These are phyloP conservation scores for Drosophila parabipectinata DNA, from an alignment of 1,140 invertebrate genomes.

Conservation along the genomic window DNA sequence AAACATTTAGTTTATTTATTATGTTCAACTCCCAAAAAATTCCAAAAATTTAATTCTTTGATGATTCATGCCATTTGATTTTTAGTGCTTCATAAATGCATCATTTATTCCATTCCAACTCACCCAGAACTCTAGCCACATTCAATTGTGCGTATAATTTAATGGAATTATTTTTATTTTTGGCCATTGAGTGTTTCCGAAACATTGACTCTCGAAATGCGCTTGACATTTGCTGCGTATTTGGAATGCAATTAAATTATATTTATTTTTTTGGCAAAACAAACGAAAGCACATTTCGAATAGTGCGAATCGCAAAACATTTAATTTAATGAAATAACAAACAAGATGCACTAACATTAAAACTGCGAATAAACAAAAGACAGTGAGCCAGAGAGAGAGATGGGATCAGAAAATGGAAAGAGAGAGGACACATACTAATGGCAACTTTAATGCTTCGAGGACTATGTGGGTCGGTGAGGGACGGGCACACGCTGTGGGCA, in stretches of 20 bases:
- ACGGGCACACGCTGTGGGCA: constrained; percentile 46
- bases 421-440: constrained; percentile 54
- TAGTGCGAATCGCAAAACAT: constrained; percentile 57
- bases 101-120: not conserved
- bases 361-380: constrained; percentile 46
- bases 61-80: not conserved
- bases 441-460: constrained; percentile 74
- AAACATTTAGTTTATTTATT: not conserved
- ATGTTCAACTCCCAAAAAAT: no score
- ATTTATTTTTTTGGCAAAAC: constrained; percentile 56
- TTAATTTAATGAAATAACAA: constrained; percentile 82
- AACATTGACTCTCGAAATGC: constrained; percentile 55
- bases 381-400: constrained; percentile 24
- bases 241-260: constrained; percentile 69
- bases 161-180: constrained; percentile 10
- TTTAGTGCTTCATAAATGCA: not conserved
- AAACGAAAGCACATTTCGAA: constrained; percentile 11
- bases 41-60: no score
- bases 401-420: not conserved
- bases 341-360: constrained; percentile 57
- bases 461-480: constrained; percentile 21
- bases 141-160: constrained; percentile 36
- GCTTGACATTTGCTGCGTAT: constrained; percentile 32
- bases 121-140: constrained; percentile 1
- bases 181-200: constrained; percentile 20